phyloP scores from a whole-genome alignment of 2,888 invertebrate genomes.

The Cylindroiulus punctatus region DNA sequence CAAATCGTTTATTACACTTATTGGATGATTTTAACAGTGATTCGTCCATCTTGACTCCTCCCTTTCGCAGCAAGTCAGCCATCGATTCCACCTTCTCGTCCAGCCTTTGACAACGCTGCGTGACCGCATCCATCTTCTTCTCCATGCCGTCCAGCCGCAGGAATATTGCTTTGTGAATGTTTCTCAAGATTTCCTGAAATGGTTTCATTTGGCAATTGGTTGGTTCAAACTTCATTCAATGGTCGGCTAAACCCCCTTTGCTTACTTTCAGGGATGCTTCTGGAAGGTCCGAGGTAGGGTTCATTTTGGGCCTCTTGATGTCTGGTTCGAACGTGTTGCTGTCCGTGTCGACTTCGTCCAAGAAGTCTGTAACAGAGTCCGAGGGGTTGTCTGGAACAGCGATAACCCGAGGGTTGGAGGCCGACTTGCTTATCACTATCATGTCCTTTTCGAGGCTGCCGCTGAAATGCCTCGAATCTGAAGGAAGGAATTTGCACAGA shows the following conservation, averaged over 20 bases:
- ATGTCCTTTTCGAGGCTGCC: neutral
- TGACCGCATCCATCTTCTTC: slow-evolving; percentile 54
- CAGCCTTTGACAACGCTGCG: slow-evolving; percentile 39
- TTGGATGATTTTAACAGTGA: neutral
- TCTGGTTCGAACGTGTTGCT: slow-evolving; percentile 9
- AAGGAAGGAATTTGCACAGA: neutral
- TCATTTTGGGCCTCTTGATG: neutral
- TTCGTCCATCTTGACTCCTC: neutral
- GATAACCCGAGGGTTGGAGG: neutral
- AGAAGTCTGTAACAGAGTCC: neutral
- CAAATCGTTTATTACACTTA: neutral
- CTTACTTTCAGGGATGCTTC: slow-evolving; percentile 7
- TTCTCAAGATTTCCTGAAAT: slow-evolving; percentile 36
- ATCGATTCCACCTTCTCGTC: slow-evolving; percentile 55
- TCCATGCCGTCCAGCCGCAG: slow-evolving; percentile 52
- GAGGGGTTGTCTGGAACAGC: neutral
- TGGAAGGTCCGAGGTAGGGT: neutral
- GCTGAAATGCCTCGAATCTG: neutral
- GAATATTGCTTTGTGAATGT: slow-evolving; percentile 53
- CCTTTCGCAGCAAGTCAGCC: slow-evolving; percentile 3
- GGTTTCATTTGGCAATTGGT: neutral
- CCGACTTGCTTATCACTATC: neutral
- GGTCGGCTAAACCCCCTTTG: neutral
- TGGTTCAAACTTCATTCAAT: neutral
- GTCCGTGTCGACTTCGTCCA: neutral